Percentiles rank a stretch among this genome's conserved stretches.
phyloP scores from a whole-genome alignment of 2,113 vertebrate genomes.

The Sebastes schlegelii region DNA sequence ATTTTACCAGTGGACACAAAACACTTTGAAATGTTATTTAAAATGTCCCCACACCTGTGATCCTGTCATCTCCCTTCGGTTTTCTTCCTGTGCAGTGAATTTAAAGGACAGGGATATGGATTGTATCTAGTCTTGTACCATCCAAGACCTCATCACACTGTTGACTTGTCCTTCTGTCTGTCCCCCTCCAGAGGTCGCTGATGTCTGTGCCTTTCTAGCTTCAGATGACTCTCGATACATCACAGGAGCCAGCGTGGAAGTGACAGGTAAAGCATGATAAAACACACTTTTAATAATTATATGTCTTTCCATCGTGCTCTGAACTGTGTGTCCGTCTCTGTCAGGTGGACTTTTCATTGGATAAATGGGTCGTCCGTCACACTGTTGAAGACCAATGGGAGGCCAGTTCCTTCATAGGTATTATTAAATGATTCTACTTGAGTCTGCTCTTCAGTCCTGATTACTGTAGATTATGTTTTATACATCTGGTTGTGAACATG shows the following conservation, averaged over 20 bases:
- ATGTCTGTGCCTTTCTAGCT: conserved; percentile 90
- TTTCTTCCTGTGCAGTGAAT: neutral
- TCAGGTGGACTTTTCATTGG: conserved; percentile 85
- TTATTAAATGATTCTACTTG: neutral
- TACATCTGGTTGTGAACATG: conserved; percentile 9
- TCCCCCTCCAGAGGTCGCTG: conserved; percentile 86
- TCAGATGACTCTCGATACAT: conserved; percentile 91
- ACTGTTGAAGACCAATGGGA: neutral
- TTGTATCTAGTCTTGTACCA: neutral
- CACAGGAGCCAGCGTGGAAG: conserved; percentile 89
- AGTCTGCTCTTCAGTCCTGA: neutral
- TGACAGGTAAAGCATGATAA: conserved; percentile 79
- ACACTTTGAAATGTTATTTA: neutral
- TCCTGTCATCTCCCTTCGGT: neutral
- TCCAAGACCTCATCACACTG: neutral
- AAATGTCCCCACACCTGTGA: neutral
- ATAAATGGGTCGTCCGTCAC: conserved; percentile 37
- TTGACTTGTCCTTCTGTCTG: fast-evolving
- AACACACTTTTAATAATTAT: no score
- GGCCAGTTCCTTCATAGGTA: neutral
- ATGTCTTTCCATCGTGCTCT: neutral
- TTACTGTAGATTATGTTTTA: neutral
- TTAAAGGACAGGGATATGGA: neutral
- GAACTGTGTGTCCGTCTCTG: neutral
- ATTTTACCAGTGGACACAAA: neutral